These are phyloP conservation scores for Sylvilagus floridanus DNA, from an alignment of 2,797 vertebrate species.

Conservation along the genomic window DNA sequence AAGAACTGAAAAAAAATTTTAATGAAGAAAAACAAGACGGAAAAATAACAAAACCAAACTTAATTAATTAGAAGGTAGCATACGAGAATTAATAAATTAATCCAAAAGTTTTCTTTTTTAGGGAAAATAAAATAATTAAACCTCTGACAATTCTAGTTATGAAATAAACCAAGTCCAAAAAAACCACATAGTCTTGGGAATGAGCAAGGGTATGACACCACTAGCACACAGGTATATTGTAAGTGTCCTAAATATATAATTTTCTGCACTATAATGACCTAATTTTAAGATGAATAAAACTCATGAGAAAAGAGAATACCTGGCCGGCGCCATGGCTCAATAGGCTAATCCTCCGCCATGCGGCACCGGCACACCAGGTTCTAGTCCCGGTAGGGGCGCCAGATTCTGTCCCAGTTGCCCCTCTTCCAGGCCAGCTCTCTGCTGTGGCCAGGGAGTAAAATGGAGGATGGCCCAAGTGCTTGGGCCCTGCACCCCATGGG, in stretches of 20 bases:
- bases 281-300: conserved; percentile 33
- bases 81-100: conserved; percentile 33
- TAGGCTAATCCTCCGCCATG: too few relatives aligned
- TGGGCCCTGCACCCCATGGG: too few relatives aligned
- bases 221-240: background rate
- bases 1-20: background rate
- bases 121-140: conserved; percentile 25
- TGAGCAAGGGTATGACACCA: background rate
- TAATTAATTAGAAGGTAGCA: conserved; percentile 26
- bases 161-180: background rate
- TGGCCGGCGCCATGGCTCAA: too few relatives aligned
- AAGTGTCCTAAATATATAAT: conserved; percentile 28
- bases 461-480: too few relatives aligned
- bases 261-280: background rate
- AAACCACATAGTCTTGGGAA: background rate
- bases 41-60: background rate
- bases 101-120: conserved; percentile 9
- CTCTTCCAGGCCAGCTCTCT: too few relatives aligned
- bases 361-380: too few relatives aligned
- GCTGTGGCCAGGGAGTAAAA: too few relatives aligned
- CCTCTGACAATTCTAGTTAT: background rate
- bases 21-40: background rate
- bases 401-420: too few relatives aligned
- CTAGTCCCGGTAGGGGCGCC: too few relatives aligned
- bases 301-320: background rate